phyloP scores from a whole-genome alignment of 2,113 vertebrate species.

The Dromas ardeola region DNA sequence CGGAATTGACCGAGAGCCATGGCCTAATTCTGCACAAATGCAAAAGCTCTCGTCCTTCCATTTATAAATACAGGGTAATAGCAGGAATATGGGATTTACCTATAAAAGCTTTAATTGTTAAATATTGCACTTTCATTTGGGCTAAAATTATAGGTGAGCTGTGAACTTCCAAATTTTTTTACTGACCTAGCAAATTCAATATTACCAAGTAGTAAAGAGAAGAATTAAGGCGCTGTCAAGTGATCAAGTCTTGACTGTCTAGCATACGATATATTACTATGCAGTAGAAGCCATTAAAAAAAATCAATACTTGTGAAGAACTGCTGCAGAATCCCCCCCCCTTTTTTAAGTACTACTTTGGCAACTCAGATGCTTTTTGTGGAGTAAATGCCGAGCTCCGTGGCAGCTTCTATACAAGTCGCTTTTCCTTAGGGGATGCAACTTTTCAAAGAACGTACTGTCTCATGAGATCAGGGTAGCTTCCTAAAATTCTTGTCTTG shows the following conservation, averaged over 20 bases:
- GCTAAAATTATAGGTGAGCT: neutral
- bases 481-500: neutral
- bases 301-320: neutral
- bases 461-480: neutral
- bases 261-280: neutral
- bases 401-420: neutral
- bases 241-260: neutral
- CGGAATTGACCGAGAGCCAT: neutral
- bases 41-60: neutral
- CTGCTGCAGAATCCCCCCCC: neutral
- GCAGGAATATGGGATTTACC: neutral
- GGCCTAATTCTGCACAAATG: neutral
- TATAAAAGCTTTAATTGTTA: neutral
- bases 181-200: neutral
- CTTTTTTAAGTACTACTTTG: neutral
- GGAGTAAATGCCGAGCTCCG: neutral
- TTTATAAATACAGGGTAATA: neutral
- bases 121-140: neutral
- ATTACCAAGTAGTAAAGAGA: neutral
- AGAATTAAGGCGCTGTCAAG: neutral
- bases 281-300: slow-evolving; percentile 42
- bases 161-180: neutral
- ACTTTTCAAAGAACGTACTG: neutral
- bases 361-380: neutral
- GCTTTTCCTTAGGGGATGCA: neutral